Base-by-base conservation (phyloP, 2,888 invertebrate genomes). In the Tenthredo notha region DNA sequence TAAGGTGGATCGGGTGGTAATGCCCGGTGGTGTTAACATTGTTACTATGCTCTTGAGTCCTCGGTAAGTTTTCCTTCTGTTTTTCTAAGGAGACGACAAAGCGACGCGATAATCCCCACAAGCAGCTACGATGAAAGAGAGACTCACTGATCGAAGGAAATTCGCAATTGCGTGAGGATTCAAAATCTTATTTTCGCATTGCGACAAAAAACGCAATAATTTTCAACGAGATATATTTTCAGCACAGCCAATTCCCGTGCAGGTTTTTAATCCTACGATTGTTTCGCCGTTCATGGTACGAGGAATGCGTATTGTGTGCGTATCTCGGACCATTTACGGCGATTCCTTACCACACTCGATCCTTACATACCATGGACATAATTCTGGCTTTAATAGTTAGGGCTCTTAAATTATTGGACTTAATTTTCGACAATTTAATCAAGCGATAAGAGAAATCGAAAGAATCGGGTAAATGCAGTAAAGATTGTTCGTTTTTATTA, bases 1-100 rank as follows among this genome's bases (percentile, higher is more conserved):
- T 33, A 58, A 47, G 67, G 40, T 74, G 47, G 74, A 74, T 74
- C 74, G 74, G 74, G 74, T 29, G 77, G 77, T 77, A 33, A 77
- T 77, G 77, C 77, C 29, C 33, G 37, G 75, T 40, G 84, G 58
- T 84, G 84, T 84, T 84, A 84, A 84, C 84, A 84, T 84, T 72
- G 84, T 75, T 84, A 33, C 74, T 37, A 58, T 21, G 47, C 25
- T 74, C 43, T 10, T 12, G 21, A 67, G n/a, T 43, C n/a, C 25
- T 21, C 21, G 7, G 21, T n/a, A 21, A 43, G 40, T 43, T 43
- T 74, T 74, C 10, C 40, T 18, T 7, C 37, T 2, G n/a, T 9
- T 72, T 72, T 3, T 21, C 43, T n/a, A 18, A 12, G 21, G 10
- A 21, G 72, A 74, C 33, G 33, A 67, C 33, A 29, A 67, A 67